Evolutionary conservation across 2,888 invertebrate species (phyloP).

Genomic region (Pollenia amentaria): DNA sequence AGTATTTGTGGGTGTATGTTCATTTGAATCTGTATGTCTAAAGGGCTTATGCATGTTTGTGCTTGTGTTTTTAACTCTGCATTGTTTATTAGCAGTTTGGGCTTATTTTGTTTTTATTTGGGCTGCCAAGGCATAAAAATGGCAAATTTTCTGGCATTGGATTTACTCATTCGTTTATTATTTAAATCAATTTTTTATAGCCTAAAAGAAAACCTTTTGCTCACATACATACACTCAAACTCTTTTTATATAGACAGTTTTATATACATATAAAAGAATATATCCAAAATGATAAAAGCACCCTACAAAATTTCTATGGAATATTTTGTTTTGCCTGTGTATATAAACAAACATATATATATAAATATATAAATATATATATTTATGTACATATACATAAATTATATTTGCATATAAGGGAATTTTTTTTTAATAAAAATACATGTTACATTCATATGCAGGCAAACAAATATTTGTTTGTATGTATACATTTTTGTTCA

Average conservation of each 20-base stretch:
- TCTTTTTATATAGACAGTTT: background rate
- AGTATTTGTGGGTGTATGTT: background rate
- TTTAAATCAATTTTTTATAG: constrained; percentile 75
- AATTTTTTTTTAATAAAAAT: constrained; percentile 17
- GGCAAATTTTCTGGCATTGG: constrained; percentile 80
- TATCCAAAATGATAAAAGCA: constrained; percentile 33
- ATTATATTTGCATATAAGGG: background rate
- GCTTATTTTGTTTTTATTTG: constrained; percentile 71
- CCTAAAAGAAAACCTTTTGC: constrained; percentile 46
- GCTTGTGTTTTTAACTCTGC: constrained; percentile 5
- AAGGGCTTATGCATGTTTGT: no score
- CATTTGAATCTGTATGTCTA: background rate
- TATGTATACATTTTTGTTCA: no score
- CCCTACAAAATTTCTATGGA: constrained; percentile 22
- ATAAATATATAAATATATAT: background rate
- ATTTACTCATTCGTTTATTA: constrained; percentile 75
- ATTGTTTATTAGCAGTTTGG: constrained; percentile 56
- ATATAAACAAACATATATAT: background rate
- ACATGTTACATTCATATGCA: constrained; percentile 4
- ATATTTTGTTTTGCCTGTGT: constrained; percentile 7
- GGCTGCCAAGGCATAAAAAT: constrained; percentile 79
- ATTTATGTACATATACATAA: background rate
- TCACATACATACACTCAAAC: constrained; percentile 12
- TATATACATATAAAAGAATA: background rate
- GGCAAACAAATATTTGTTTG: background rate